Evolutionary conservation across 2,888 invertebrate genomes (phyloP).

Genomic region (Ormyrus nitidulus): DNA sequence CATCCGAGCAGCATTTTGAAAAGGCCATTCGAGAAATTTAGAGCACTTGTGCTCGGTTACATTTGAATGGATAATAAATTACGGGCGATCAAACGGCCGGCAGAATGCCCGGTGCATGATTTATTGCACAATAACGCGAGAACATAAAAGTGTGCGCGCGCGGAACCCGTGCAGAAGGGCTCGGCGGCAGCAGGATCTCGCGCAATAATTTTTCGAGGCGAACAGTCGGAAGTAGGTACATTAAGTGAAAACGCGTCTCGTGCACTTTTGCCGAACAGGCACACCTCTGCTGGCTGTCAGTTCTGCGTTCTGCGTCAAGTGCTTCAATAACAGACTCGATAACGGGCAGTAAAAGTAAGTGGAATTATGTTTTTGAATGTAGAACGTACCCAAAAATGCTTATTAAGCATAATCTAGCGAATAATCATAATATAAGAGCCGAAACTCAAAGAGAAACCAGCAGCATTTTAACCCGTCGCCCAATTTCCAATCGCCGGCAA

Average conservation of each 20-base stretch:
- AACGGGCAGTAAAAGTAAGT: too few species aligned
- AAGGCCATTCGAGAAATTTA: constrained; percentile 39
- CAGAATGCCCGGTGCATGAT: constrained; percentile 30
- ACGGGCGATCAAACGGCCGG: constrained; percentile 39
- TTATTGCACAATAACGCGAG: constrained; percentile 44
- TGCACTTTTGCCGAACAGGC: constrained; percentile 34
- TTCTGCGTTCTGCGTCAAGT: too few species aligned
- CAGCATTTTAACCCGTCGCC: too few species aligned
- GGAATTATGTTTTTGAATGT: too few species aligned
- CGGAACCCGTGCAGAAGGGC: constrained; percentile 1
- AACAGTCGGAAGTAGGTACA: constrained; percentile 56
- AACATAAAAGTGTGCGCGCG: neutral
- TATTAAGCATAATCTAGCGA: too few species aligned
- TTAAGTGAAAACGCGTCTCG: constrained; percentile 50
- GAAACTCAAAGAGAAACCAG: too few species aligned
- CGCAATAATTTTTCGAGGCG: constrained; percentile 42
- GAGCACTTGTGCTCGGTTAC: constrained; percentile 10
- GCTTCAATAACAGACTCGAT: too few species aligned
- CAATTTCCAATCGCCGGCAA: too few species aligned
- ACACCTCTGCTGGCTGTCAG: constrained; percentile 8
- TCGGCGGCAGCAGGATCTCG: constrained; percentile 15
- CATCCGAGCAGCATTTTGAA: constrained; percentile 28
- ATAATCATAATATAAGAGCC: too few species aligned
- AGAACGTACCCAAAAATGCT: too few species aligned
- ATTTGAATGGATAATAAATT: constrained; percentile 45